Evolutionary conservation across 2,113 vertebrate species (phyloP).

Genomic region (Sylvilagus bachmani): DNA sequence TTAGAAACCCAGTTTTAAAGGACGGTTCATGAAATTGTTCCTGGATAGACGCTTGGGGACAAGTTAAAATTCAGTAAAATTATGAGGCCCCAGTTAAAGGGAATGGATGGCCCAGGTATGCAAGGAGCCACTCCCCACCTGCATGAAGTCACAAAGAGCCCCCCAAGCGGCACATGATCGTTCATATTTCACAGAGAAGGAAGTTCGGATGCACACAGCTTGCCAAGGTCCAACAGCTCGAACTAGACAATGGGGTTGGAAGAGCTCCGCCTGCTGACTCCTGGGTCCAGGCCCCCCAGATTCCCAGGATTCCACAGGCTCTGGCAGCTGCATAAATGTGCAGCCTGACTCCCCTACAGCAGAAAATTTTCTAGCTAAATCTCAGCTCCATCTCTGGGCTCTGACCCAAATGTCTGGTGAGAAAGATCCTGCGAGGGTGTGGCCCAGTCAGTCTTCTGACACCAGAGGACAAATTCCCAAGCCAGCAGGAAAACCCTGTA

Average conservation of each 20-base stretch:
- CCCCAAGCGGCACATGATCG: background rate
- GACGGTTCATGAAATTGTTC: background rate
- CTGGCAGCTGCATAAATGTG: background rate
- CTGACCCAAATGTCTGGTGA: background rate
- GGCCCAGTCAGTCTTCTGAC: background rate
- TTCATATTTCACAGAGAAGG: background rate
- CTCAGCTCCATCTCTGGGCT: background rate
- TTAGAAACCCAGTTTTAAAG: background rate
- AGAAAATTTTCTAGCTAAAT: background rate
- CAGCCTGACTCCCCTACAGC: background rate
- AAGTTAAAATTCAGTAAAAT: background rate
- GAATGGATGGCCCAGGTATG: background rate
- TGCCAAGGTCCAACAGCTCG: background rate
- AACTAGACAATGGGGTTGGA: accelerated
- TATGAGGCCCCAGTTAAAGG: background rate
- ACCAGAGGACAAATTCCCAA: background rate
- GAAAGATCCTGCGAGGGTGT: background rate
- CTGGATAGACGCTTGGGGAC: background rate
- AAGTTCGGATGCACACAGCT: background rate
- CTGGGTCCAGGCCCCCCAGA: background rate
- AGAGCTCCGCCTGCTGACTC: background rate
- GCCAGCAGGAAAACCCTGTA: background rate
- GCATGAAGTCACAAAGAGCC: background rate
- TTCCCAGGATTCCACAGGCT: background rate
- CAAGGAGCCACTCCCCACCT: background rate